Evolutionary conservation across 2,113 vertebrate species (phyloP).

Genomic region (Pristiophorus japonicus): DNA sequence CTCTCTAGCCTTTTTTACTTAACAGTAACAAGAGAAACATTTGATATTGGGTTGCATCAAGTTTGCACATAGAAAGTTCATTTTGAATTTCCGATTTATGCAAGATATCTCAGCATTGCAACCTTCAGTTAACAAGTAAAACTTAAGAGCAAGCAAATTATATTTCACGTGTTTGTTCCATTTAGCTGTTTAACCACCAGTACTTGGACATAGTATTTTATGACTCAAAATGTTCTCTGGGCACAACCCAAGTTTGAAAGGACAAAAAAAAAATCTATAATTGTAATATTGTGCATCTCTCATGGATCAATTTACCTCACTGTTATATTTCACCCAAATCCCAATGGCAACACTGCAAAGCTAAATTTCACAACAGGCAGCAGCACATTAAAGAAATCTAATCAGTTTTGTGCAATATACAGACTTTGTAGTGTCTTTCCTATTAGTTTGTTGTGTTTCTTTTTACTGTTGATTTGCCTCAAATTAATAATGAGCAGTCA

Average conservation of each 20-base stretch:
- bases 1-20: background rate
- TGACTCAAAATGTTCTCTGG: background rate
- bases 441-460: background rate
- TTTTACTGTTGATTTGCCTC: background rate
- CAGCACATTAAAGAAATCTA: background rate
- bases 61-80: background rate
- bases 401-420: background rate
- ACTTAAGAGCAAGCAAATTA: background rate
- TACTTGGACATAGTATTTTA: background rate
- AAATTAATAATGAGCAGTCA: no score
- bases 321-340: background rate
- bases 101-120: no score
- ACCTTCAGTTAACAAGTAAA: background rate
- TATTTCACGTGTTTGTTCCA: background rate
- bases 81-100: background rate
- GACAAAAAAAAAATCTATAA: background rate
- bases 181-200: background rate
- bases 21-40: background rate
- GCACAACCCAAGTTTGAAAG: background rate
- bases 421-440: background rate
- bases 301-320: background rate
- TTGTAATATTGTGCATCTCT: background rate
- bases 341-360: background rate
- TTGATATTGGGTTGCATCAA: background rate
- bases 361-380: background rate